Percentiles rank a stretch among this genome's conserved stretches.
Evolutionary conservation across 1,140 invertebrate species (phyloP).

Genomic region (Watersipora subatra): DNA sequence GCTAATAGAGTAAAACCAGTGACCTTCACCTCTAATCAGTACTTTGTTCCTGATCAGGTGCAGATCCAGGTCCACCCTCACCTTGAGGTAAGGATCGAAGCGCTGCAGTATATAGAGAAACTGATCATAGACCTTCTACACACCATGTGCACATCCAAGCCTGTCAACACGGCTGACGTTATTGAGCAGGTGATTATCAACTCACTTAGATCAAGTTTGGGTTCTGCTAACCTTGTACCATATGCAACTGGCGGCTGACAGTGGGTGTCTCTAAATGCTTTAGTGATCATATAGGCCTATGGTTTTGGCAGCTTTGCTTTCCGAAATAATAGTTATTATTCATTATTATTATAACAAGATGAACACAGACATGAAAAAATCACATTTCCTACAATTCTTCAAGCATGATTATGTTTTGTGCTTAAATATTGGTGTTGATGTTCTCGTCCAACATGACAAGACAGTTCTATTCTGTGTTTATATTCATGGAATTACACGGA

Average conservation of each 20-base stretch:
- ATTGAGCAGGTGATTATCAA: slow-evolving; percentile 53
- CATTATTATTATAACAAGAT: background rate
- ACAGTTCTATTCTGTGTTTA: no score
- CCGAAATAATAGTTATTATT: background rate
- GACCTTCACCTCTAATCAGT: no score
- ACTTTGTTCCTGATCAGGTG: no score
- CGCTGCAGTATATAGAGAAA: slow-evolving; percentile 79
- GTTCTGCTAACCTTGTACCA: background rate
- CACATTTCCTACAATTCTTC: no score
- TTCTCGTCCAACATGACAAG: no score
- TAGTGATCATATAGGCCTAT: background rate
- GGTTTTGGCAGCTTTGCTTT: background rate
- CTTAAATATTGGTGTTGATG: no score
- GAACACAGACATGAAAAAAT: background rate
- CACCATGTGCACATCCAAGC: slow-evolving; percentile 68
- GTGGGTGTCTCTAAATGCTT: background rate
- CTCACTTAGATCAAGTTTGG: background rate
- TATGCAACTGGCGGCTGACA: background rate
- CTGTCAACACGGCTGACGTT: slow-evolving; percentile 56
- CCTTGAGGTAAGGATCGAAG: slow-evolving; percentile 71
- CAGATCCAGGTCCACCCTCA: slow-evolving; percentile 77
- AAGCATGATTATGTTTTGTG: no score
- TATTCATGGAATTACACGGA: no score
- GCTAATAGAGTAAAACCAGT: no score
- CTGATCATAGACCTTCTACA: slow-evolving; percentile 73